Base-by-base conservation (phyloP, 2,113 vertebrate species). In the Isichthys henryi region DNA sequence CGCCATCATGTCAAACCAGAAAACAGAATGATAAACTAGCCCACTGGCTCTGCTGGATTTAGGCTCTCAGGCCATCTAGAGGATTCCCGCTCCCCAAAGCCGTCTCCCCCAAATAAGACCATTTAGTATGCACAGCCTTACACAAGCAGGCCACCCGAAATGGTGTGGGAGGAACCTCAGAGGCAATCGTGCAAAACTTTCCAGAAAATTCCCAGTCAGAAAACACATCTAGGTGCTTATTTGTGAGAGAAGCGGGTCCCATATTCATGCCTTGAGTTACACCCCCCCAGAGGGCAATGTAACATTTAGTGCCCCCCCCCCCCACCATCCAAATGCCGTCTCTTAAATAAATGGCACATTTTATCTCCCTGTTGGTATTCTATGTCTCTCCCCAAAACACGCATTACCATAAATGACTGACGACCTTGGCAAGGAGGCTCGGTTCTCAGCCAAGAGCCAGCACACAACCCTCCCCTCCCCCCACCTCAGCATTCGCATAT, bases 381-480 rank as follows among this genome's bases (percentile, higher is more conserved):
- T 88, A 90, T 83, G 88, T 70, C 49, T 90, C 90, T 91, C 89
- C 87, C 31, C 4, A 17, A 70, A 89, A 85, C 88, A 90, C 91
- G 88, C 88, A 87, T 88, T 70, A 93, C 90, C 92, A 90, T 86
- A 88, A 89, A 89, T 95, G 93, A 95, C 91, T 93, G 94, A 94
- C 93, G 92, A 91, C 90, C 93, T 92, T 95, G 94, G 93, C 93
- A 92, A 87, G 89, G 53, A 80, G 89, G 89, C 92, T 92, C 91
- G 90, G 93, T 88, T 39, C 9, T 53, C 23, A 87, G 27, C 85
- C 90, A 39, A 4, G 89, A 86, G 90, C 53, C 85, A 27, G 91
- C 89, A 89, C 92, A 92, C 90, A 93, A 92, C 93, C 93, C 90
- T 45, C 90, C 53, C 1, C 21, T 89, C 56, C 56, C 39, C 39